Base-by-base conservation (phyloP, 2,113 vertebrate species). In the Corydoras maculifer region DNA sequence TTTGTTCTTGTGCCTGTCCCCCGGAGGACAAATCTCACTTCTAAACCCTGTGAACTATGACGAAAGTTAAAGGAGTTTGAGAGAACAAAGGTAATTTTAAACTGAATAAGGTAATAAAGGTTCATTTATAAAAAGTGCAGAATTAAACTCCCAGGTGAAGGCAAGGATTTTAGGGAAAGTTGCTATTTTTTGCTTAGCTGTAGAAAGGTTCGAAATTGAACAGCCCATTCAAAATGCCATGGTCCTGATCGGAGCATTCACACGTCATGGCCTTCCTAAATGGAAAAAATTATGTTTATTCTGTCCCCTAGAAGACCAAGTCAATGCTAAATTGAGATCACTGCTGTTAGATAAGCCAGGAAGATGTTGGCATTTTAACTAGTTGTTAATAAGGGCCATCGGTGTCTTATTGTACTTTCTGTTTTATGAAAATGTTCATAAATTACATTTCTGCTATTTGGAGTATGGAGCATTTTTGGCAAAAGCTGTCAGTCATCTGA, bases 251-350 rank as follows among this genome's bases (percentile, higher is more conserved):
- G 71, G 53, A 12, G 29, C 50, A 54, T 71, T 71, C 58, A 49
- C 68, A 62, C 49, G 55, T n/a, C 11, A 48, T 54, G 55, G 62
- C 72, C 54, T 58, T 30, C 54, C 50, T 74, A 73, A 74, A 68
- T 70, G 75, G 70, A 83, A 65, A 68, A 15, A 29, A 78, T 78
- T 78, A 71, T 64, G 74, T 70, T 75, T 71, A 29, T 55, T 35
- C 60, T 51, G 53, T 69, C 68, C 43, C 60, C 18, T 29, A 31
- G 65, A 64, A 61, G 30, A 43, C 13, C 5, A 8, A 60, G 64
- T 62, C 62, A 11, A 73, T 61, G 65, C 18, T 61, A 49, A 30
- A 58, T 43, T 61, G 51, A 55, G 9, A 57, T 54, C 55, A 7
- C 14, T 31, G 55, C 31, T 43, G 15, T 58, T 43, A 11, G 4